These are phyloP conservation scores for Pseudococcus viburni DNA, from an alignment of 2,888 invertebrate species.

Conservation along the genomic window DNA sequence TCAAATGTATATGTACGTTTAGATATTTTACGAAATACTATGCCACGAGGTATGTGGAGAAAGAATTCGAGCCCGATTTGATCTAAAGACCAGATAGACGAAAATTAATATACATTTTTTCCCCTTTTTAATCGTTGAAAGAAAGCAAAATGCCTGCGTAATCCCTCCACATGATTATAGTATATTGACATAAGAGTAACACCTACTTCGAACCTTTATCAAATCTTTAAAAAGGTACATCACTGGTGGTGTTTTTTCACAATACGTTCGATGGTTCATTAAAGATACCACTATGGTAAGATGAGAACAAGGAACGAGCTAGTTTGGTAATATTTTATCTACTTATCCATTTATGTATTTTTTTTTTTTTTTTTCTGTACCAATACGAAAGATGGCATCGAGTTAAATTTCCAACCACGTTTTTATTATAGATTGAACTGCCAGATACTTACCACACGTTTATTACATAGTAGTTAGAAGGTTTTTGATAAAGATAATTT, in stretches of 20 bases:
- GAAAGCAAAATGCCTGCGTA: not conserved
- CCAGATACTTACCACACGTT: slow-evolving; percentile 11
- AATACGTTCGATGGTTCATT: slow-evolving; percentile 1
- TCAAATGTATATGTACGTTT: not conserved
- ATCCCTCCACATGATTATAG: not conserved
- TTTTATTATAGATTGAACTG: slow-evolving; percentile 23
- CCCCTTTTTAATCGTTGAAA: slow-evolving; percentile 12
- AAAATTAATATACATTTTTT: slow-evolving; percentile 23
- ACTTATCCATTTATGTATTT: not conserved
- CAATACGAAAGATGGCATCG: not conserved
- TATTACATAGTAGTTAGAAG: slow-evolving; percentile 46
- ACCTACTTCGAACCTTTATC: slow-evolving; percentile 19
- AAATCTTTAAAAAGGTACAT: slow-evolving; percentile 15
- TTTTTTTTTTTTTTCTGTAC: slow-evolving; percentile 30
- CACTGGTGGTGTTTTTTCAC: not conserved
- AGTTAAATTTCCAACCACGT: slow-evolving; percentile 29
- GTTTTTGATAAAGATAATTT: slow-evolving; percentile 48
- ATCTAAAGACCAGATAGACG: not conserved
- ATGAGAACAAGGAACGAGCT: not conserved
- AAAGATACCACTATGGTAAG: not conserved
- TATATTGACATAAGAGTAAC: not conserved
- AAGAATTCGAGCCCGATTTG: not conserved
- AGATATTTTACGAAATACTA: slow-evolving; percentile 6
- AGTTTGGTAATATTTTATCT: slow-evolving; percentile 29
- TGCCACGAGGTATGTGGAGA: slow-evolving; percentile 17